A percentile compares a stretch with the other conserved stretches of the same genome.
Conservation (phyloP, 2,888 invertebrate species). For the Lasioglossum pauxillum region DNA sequence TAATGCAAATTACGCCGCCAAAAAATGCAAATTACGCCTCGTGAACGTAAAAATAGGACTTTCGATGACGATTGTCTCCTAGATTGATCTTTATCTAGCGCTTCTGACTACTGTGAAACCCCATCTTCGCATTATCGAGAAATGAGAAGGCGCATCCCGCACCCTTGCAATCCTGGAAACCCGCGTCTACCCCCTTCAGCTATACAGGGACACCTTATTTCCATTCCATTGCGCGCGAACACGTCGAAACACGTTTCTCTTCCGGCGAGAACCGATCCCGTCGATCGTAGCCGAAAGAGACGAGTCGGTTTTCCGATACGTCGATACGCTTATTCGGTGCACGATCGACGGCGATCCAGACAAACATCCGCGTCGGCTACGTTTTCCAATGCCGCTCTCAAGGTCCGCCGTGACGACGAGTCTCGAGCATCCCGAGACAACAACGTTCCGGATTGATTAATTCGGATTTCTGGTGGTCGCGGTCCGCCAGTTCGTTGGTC, state of each 20-base stretch:
- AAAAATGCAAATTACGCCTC: too few relatives aligned
- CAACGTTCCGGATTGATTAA: slow-evolving; percentile 45
- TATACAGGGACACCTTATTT: too few relatives aligned
- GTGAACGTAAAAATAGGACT: too few relatives aligned
- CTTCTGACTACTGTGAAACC: too few relatives aligned
- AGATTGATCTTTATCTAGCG: too few relatives aligned
- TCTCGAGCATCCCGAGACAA: neutral
- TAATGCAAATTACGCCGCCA: too few relatives aligned
- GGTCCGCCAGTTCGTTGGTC: slow-evolving; percentile 68
- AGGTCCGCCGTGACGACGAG: neutral
- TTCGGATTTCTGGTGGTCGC: slow-evolving; percentile 77
- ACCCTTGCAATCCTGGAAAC: too few relatives aligned
- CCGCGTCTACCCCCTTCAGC: too few relatives aligned
- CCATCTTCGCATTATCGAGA: too few relatives aligned
- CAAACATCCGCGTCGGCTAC: slow-evolving; percentile 11
- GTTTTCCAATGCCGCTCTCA: slow-evolving; percentile 23
- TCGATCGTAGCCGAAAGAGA: neutral
- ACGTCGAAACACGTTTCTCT: neutral
- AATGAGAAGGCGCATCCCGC: too few relatives aligned
- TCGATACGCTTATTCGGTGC: neutral
- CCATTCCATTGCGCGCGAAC: neutral
- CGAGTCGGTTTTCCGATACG: neutral
- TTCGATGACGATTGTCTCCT: too few relatives aligned
- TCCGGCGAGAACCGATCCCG: neutral
- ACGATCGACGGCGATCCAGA: neutral